phyloP scores from a whole-genome alignment of 2,888 invertebrate genomes.

The Polydrusus tereticollis region DNA sequence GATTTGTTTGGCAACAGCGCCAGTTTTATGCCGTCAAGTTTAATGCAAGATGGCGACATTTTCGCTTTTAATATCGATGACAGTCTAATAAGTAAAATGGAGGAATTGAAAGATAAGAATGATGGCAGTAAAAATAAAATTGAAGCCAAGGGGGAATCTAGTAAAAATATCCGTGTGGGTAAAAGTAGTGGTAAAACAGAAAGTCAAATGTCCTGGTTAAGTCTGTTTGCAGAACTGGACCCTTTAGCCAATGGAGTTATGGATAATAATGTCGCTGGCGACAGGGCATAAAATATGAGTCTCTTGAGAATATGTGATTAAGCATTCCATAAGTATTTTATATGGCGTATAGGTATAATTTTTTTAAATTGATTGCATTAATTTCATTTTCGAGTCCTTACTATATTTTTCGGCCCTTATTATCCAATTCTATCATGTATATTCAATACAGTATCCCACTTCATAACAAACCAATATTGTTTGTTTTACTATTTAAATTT shows the following conservation, averaged over 20 bases:
- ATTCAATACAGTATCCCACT: not conserved
- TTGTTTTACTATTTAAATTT: too few species aligned
- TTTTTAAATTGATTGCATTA: not conserved
- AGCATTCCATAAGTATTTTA: slow-evolving; percentile 6
- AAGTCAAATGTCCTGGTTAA: slow-evolving; percentile 79
- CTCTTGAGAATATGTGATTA: not conserved
- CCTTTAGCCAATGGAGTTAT: slow-evolving; percentile 88
- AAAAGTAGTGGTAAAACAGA: slow-evolving; percentile 51
- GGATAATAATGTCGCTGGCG: slow-evolving; percentile 55
- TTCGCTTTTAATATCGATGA: slow-evolving; percentile 48
- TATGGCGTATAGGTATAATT: not conserved
- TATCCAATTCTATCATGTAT: not conserved
- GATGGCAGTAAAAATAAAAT: not conserved
- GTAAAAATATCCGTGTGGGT: not conserved
- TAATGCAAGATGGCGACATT: slow-evolving; percentile 60
- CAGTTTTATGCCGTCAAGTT: slow-evolving; percentile 65
- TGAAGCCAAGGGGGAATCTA: not conserved
- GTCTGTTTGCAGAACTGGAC: slow-evolving; percentile 93
- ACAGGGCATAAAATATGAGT: slow-evolving; percentile 54
- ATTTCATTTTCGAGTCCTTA: not conserved
- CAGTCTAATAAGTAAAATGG: slow-evolving; percentile 54
- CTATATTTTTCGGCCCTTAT: not conserved
- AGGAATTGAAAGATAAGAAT: slow-evolving; percentile 50
- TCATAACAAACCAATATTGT: too few species aligned
- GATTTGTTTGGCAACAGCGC: slow-evolving; percentile 46